Conservation (phyloP, 35 echinoderm and acorn worm genomes). For the Ophioderma brevispina region DNA sequence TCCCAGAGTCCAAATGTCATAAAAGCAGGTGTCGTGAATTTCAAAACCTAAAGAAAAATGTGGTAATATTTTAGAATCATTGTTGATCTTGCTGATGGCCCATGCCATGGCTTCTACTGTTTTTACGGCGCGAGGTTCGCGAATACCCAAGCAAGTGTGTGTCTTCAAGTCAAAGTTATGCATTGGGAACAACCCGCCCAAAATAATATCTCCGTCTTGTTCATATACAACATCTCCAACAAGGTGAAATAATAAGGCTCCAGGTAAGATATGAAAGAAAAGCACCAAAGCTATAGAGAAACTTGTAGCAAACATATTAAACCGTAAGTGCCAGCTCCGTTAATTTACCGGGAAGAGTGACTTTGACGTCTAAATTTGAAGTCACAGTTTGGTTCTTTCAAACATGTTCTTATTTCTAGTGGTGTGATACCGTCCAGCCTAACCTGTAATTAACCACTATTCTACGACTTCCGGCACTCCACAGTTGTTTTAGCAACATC, state of each 20-base stretch:
- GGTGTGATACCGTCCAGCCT: too few species aligned
- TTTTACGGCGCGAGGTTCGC: constrained; percentile 59
- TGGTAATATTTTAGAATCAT: constrained; percentile 30
- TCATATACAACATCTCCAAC: constrained; percentile 34
- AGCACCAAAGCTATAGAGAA: too few species aligned
- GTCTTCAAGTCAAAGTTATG: constrained; percentile 46
- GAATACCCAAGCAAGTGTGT: constrained; percentile 23
- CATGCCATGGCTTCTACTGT: constrained; percentile 76
- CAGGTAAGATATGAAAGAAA: too few species aligned
- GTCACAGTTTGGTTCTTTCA: too few species aligned
- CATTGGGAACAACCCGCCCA: constrained; percentile 75
- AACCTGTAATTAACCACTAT: too few species aligned
- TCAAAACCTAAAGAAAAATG: constrained; percentile 71
- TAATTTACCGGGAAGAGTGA: too few species aligned
- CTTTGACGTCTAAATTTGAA: too few species aligned
- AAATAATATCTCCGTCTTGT: constrained; percentile 66
- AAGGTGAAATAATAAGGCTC: not conserved
- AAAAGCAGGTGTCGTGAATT: constrained; percentile 84
- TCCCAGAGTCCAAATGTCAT: constrained; percentile 56
- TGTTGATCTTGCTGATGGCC: constrained; percentile 67
- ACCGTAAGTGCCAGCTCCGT: too few species aligned
- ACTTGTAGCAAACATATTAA: too few species aligned
- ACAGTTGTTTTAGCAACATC: too few species aligned
- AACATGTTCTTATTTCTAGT: too few species aligned
- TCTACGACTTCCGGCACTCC: too few species aligned